Evolutionary conservation across 2,113 vertebrate genomes (phyloP).

Genomic region (Phoxinus phoxinus): DNA sequence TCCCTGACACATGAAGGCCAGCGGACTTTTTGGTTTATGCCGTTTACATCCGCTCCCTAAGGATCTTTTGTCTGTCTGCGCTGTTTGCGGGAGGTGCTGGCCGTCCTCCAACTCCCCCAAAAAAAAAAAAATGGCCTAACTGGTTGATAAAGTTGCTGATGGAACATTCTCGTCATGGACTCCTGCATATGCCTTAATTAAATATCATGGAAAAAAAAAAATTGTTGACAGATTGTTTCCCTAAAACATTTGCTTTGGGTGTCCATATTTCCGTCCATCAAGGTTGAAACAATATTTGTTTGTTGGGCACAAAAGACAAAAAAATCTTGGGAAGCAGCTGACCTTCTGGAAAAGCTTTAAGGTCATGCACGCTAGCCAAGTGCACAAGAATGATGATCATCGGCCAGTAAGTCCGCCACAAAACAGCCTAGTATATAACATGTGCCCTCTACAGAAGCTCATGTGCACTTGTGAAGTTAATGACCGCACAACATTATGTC

Average conservation of each 20-base stretch:
- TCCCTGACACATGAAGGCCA: background rate
- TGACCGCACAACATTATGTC: background rate
- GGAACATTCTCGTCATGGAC: slow-evolving; percentile 14
- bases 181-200: slow-evolving; percentile 53
- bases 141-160: slow-evolving; percentile 28
- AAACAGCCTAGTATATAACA: background rate
- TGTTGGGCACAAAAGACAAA: slow-evolving; percentile 15
- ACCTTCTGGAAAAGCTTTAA: background rate
- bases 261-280: slow-evolving; percentile 29
- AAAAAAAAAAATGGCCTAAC: background rate
- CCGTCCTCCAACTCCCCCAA: background rate
- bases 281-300: slow-evolving; percentile 8
- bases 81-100: slow-evolving; percentile 24
- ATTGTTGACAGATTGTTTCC: slow-evolving; percentile 32
- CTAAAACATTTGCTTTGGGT: slow-evolving; percentile 23
- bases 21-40: background rate
- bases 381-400: background rate
- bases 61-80: slow-evolving; percentile 5
- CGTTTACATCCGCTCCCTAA: background rate
- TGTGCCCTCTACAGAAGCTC: background rate
- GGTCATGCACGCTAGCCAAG: background rate
- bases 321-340: background rate
- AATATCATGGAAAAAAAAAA: slow-evolving; percentile 62
- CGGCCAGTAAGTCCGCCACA: background rate
- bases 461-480: background rate